phyloP scores from a whole-genome alignment of 37 sponge, comb jelly and placozoan genomes.

The Geodia barretti region DNA sequence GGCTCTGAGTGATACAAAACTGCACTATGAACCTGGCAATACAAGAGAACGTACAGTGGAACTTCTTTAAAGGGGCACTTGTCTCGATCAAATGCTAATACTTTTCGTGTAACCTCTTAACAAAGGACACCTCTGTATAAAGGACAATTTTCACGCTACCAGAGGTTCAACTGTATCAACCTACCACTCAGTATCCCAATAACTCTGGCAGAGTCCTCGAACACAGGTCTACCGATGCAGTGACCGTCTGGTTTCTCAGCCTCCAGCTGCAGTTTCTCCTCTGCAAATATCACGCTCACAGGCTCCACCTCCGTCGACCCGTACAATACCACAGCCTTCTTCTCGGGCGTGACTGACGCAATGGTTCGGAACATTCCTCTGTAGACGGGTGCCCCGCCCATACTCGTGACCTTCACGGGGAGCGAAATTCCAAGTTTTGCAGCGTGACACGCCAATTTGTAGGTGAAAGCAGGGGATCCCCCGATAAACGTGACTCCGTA shows the following conservation, averaged over 20 bases:
- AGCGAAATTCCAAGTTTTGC: constrained; percentile 28
- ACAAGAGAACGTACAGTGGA: neutral
- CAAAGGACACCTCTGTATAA: too few species aligned
- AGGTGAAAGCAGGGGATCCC: constrained; percentile 70
- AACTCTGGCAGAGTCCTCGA: constrained; percentile 61
- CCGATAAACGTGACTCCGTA: constrained; percentile 29
- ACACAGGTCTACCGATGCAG: constrained; percentile 79
- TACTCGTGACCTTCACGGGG: constrained; percentile 31
- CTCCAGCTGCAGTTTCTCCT: constrained; percentile 64
- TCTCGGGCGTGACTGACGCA: constrained; percentile 17
- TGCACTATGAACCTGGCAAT: too few species aligned
- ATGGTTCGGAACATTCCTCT: constrained; percentile 39
- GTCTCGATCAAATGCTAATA: neutral
- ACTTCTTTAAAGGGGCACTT: neutral
- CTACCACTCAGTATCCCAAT: constrained; percentile 53
- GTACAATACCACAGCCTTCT: constrained; percentile 48
- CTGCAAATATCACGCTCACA: constrained; percentile 51
- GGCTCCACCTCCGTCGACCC: constrained; percentile 91
- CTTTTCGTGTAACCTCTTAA: too few species aligned
- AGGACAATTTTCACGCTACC: too few species aligned
- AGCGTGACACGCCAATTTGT: constrained; percentile 56
- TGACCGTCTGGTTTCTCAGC: constrained; percentile 26
- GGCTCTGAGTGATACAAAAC: constrained; percentile 4
- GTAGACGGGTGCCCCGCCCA: constrained; percentile 82
- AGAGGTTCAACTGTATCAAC: too few species aligned